phyloP scores from a whole-genome alignment of 2,113 vertebrate species.

The Alouatta palliata region DNA sequence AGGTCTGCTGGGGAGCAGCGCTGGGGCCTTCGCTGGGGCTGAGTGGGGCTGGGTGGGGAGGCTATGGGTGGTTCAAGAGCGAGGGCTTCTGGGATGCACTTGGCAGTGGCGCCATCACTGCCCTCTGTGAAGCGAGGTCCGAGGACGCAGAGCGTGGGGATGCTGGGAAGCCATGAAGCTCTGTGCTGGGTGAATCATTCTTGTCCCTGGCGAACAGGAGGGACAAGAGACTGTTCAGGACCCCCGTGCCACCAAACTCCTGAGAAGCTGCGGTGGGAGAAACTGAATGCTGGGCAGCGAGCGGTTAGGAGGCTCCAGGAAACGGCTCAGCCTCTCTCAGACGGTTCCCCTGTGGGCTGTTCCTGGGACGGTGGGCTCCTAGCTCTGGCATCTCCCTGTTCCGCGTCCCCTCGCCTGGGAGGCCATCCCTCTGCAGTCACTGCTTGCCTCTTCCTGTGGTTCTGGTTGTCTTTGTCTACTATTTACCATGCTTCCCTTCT shows the following conservation, averaged over 20 bases:
- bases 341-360: too few relatives aligned
- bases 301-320: neutral
- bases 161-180: neutral
- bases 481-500: neutral
- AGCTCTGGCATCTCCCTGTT: neutral
- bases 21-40: neutral
- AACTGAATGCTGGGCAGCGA: rapidly evolving
- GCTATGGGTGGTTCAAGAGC: neutral
- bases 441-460: too few relatives aligned
- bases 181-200: too few relatives aligned
- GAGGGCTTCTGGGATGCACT: neutral
- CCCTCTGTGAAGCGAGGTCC: neutral
- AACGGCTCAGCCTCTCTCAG: rapidly evolving
- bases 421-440: neutral
- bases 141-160: neutral
- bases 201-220: neutral
- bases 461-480: neutral
- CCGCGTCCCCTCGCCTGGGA: neutral
- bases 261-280: neutral
- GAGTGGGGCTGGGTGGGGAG: neutral
- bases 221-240: neutral
- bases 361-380: too few relatives aligned
- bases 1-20: neutral
- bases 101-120: neutral
- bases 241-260: neutral